A percentile compares a stretch with the other conserved stretches of the same genome.
phyloP scores from a whole-genome alignment of 2,113 vertebrate species.

The Donacobius atricapilla region DNA sequence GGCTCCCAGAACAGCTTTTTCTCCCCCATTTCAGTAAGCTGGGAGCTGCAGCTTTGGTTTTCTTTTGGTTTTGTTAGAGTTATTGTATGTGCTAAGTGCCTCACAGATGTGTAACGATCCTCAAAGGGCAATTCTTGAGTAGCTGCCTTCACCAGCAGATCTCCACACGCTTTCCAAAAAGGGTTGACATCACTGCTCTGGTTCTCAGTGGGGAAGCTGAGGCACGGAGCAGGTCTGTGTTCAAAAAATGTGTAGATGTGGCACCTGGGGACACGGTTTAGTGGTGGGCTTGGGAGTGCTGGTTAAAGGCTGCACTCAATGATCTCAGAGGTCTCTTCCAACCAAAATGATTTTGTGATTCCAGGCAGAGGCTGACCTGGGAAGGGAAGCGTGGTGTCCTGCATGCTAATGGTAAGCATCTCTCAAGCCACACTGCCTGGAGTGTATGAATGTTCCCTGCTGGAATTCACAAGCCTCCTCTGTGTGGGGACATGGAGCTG shows the following conservation, averaged over 20 bases:
- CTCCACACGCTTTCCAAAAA: background rate
- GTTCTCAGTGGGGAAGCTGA: background rate
- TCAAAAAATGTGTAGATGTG: background rate
- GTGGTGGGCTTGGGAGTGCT: background rate
- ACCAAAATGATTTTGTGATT: background rate
- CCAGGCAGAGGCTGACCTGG: background rate
- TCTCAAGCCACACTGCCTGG: background rate
- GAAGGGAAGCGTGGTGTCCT: background rate
- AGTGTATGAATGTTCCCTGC: background rate
- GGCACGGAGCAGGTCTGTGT: background rate
- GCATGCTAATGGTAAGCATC: background rate
- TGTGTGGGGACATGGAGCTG: background rate
- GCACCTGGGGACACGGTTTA: background rate
- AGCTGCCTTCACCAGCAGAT: background rate
- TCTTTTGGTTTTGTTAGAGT: background rate
- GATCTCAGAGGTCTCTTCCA: background rate
- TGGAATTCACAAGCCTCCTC: background rate
- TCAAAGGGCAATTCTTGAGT: background rate
- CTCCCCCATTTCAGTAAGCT: background rate
- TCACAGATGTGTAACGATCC: background rate
- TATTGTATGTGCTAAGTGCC: background rate
- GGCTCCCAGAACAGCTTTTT: background rate
- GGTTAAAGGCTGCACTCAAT: background rate
- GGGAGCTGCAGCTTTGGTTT: background rate
- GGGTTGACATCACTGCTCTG: background rate